These are phyloP conservation scores for Pyrgus malvae DNA, from an alignment of 2,888 invertebrate genomes.

Conservation along the genomic window DNA sequence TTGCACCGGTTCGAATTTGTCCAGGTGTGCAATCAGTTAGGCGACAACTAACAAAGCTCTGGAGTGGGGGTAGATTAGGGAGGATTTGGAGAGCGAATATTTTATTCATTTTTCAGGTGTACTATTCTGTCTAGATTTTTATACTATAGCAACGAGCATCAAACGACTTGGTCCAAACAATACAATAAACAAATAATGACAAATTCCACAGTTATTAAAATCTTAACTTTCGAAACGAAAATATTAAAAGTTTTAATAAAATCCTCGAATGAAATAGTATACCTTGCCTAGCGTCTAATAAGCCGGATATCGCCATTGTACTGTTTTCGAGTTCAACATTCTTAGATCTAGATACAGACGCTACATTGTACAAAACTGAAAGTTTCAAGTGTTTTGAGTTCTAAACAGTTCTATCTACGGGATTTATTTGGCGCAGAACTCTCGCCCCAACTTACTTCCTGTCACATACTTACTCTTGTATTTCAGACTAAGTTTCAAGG, in stretches of 20 bases:
- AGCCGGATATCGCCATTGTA: conserved; percentile 41
- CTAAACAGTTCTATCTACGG: conserved; percentile 38
- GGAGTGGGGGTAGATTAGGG: background rate
- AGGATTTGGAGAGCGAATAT: background rate
- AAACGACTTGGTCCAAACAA: no score
- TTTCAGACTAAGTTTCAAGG: conserved; percentile 3
- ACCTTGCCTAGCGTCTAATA: conserved; percentile 45
- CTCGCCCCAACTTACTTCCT: conserved; percentile 33
- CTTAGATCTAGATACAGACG: conserved; percentile 39
- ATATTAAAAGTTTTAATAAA: no score
- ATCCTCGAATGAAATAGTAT: background rate
- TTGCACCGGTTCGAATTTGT: conserved; percentile 51
- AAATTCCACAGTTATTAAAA: no score
- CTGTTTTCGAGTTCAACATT: conserved; percentile 40
- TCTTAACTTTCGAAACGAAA: no score
- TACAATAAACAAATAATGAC: no score
- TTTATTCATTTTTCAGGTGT: background rate
- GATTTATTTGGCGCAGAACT: conserved; percentile 38
- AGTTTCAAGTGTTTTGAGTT: conserved; percentile 40
- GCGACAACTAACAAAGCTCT: conserved; percentile 39
- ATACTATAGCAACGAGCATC: no score
- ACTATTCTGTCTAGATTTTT: no score
- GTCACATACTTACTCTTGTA: conserved; percentile 17
- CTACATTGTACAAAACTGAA: conserved; percentile 40
- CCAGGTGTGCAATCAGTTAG: conserved; percentile 67